phyloP scores from a whole-genome alignment of 2,113 vertebrate genomes.

The Chiloscyllium plagiosum region DNA sequence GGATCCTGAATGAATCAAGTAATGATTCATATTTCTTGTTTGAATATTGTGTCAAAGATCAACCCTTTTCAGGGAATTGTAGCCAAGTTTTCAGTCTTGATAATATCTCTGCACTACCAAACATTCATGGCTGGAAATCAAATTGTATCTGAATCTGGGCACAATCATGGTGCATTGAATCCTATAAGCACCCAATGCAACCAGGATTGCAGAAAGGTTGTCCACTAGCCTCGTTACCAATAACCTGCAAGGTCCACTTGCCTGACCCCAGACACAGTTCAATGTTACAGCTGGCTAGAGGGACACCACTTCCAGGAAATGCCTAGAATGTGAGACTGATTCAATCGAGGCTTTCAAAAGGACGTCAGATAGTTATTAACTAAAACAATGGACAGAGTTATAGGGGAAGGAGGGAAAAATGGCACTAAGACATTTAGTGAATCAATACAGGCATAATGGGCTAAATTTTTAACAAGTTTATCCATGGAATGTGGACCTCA shows the following conservation, averaged over 20 bases:
- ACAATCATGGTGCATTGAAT: not conserved
- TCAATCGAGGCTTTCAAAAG: too few relatives aligned
- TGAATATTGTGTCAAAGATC: not conserved
- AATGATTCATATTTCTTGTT: not conserved
- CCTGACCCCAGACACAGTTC: not conserved
- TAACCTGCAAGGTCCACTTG: too few relatives aligned
- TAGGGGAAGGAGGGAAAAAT: too few relatives aligned
- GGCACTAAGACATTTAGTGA: too few relatives aligned
- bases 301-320: too few relatives aligned
- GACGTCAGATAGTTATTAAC: too few relatives aligned
- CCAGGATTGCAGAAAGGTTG: not conserved
- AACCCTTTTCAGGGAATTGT: not conserved
- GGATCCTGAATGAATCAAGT: not conserved
- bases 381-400: too few relatives aligned
- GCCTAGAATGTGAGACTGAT: too few relatives aligned
- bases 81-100: not conserved
- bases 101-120: not conserved
- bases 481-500: too few relatives aligned
- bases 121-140: not conserved
- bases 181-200: not conserved
- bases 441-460: too few relatives aligned
- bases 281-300: too few relatives aligned
- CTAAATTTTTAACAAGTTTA: too few relatives aligned
- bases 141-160: not conserved
- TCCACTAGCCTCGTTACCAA: not conserved